These are phyloP conservation scores for Falcunculus frontatus DNA, from an alignment of 2,113 vertebrate species.

Conservation along the genomic window DNA sequence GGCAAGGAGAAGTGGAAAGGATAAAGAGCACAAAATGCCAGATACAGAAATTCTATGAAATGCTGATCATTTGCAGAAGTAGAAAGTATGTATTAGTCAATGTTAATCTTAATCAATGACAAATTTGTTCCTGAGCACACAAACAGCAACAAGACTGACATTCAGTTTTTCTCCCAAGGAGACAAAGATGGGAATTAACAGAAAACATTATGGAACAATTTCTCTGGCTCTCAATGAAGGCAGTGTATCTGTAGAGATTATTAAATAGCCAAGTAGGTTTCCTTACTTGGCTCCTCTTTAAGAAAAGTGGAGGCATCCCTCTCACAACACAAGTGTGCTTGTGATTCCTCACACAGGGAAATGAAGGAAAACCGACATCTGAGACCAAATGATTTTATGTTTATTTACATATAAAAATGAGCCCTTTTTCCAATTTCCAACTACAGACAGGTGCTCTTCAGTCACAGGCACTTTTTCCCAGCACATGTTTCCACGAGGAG, in stretches of 20 bases:
- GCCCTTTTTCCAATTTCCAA: neutral
- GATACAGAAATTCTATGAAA: neutral
- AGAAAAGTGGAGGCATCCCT: neutral
- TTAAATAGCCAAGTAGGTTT: neutral
- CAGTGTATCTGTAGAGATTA: neutral
- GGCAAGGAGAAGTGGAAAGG: neutral
- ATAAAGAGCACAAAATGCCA: neutral
- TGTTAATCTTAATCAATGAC: neutral
- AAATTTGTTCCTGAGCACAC: neutral
- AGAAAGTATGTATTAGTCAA: neutral
- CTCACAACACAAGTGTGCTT: neutral
- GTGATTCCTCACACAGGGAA: neutral
- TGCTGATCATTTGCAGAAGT: neutral
- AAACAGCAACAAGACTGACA: neutral
- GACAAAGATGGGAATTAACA: neutral
- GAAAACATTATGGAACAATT: neutral
- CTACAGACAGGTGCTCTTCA: neutral
- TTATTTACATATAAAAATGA: neutral
- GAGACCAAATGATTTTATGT: neutral
- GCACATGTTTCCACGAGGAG: neutral
- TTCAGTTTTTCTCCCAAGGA: neutral
- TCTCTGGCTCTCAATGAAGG: neutral
- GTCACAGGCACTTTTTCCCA: neutral
- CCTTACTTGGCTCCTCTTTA: neutral
- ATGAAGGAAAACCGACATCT: neutral